Evolutionary conservation across 2,888 invertebrate genomes (phyloP), one percentile per base, ranked within the genome.

Genomic region (Drosophila mulleri): DNA sequence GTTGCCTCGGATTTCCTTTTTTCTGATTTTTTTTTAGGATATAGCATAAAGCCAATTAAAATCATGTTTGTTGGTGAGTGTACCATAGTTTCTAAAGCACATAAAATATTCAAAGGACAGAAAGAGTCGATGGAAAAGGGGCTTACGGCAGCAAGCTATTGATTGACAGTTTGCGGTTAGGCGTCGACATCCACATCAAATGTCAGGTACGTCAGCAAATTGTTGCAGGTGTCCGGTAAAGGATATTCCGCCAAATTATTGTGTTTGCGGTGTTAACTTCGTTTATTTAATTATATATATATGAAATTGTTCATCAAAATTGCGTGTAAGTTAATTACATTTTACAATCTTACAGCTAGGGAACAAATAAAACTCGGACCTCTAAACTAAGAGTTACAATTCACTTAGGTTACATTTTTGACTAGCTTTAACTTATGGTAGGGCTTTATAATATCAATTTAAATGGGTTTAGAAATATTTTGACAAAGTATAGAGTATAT

Each of bases 91-190:
- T 23, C 64, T 14, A 32, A 41, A 57, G 32, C 8, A 53, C 71
- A 89, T 90, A 53, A 89, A 86, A 87, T 81, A 83, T 90, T 89
- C 50, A 87, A 60, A 32, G 53, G 50, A 4, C 45, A 20, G 58
- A 66, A 53, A 78, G 66, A 60, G 35, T 16, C 32, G 14, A 20
- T n/a, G 77, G 54, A 47, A 61, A 67, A 47, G 32, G 35, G 35
- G 44, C 12, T 50, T 23, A 14, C 44, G 37, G 37, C 11, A 52
- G 54, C 32, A 47, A 41, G 20, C n/a, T 29, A 44, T 67, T 91
- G 91, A 91, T 88, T 90, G 91, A 80, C 91, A 78, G 82, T 85
- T 89, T 90, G 91, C 82, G 91, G 91, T 89, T 88, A 83, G 87
- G 70, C 71, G 77, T 69, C 79, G 75, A 65, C 48, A 72, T 61